Percentiles rank a stretch among this genome's conserved stretches.
These are phyloP conservation scores for Aphrophora alni DNA, from an alignment of 2,888 invertebrate species.

Conservation along the genomic window DNA sequence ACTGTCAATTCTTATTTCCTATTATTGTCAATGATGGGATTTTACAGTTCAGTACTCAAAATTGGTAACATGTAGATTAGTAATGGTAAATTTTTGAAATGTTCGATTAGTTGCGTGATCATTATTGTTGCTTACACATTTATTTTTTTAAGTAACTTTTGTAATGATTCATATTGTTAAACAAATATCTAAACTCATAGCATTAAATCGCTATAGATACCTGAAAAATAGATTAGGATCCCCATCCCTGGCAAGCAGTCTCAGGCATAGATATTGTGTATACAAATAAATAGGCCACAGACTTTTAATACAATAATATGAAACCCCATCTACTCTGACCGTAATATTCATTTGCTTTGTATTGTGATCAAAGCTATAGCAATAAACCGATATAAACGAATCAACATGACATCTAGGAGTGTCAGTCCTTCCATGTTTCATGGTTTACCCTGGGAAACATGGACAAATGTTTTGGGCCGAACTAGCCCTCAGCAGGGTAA, in stretches of 20 bases:
- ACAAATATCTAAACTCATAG: neutral
- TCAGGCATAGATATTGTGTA: neutral
- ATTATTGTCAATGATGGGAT: neutral
- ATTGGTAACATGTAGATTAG: neutral
- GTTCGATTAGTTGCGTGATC: neutral
- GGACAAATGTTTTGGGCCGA: slow-evolving; percentile 33
- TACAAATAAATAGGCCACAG: neutral
- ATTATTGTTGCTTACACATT: neutral
- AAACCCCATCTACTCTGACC: neutral
- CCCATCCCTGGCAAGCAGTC: neutral
- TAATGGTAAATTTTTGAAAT: neutral
- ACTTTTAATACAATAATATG: neutral
- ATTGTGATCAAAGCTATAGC: neutral
- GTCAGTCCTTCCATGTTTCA: slow-evolving; percentile 36
- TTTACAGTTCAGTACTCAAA: neutral
- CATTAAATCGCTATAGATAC: neutral
- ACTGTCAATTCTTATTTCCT: neutral
- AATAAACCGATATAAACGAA: neutral
- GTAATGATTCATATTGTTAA: neutral
- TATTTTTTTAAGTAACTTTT: neutral
- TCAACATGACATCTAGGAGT: slow-evolving; percentile 29
- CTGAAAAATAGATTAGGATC: neutral
- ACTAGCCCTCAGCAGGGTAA: slow-evolving; percentile 32
- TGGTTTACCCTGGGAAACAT: slow-evolving; percentile 37
- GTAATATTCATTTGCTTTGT: neutral